These are phyloP conservation scores for Xenentodon cancila DNA, from an alignment of 2,797 vertebrate species.

Conservation along the genomic window DNA sequence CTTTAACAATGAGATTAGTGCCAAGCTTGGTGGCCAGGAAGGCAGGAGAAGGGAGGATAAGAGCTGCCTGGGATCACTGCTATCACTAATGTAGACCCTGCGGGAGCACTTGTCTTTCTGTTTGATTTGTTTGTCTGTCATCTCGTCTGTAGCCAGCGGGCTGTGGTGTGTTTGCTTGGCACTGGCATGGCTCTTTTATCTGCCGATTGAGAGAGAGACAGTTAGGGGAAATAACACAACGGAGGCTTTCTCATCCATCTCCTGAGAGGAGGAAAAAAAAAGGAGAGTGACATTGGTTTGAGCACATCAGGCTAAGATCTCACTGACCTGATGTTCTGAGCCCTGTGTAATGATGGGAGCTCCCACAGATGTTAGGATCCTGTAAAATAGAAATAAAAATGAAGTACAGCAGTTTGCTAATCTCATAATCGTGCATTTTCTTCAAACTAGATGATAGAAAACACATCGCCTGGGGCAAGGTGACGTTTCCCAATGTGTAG, in stretches of 20 bases:
- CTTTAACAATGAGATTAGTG: conserved; percentile 67
- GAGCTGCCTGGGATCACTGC: conserved; percentile 55
- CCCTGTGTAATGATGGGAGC: conserved; percentile 5
- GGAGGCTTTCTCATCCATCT: conserved; percentile 35
- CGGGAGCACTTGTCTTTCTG: conserved; percentile 62
- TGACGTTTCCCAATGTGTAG: no score
- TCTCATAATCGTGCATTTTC: no score
- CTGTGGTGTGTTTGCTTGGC: conserved; percentile 60
- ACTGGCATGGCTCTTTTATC: conserved; percentile 53
- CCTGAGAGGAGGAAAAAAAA: conserved; percentile 6
- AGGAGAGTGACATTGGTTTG: conserved; percentile 6
- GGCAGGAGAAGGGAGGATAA: conserved; percentile 37
- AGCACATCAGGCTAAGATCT: conserved; percentile 2
- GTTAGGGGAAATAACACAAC: conserved; percentile 37
- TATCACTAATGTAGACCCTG: conserved; percentile 64
- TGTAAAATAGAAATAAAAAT: no score
- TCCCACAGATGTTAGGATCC: no score
- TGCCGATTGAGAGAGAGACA: conserved; percentile 37
- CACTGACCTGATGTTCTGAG: conserved; percentile 13
- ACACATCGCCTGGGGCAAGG: no score
- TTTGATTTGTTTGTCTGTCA: conserved; percentile 72
- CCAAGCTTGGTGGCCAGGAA: conserved; percentile 34
- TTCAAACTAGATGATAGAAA: no score
- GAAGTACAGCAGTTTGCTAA: no score
- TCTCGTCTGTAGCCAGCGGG: conserved; percentile 61